Evolutionary conservation across 2,113 vertebrate genomes (phyloP), one percentile per base, ranked within the genome.

Genomic region (Cololabis saira): DNA sequence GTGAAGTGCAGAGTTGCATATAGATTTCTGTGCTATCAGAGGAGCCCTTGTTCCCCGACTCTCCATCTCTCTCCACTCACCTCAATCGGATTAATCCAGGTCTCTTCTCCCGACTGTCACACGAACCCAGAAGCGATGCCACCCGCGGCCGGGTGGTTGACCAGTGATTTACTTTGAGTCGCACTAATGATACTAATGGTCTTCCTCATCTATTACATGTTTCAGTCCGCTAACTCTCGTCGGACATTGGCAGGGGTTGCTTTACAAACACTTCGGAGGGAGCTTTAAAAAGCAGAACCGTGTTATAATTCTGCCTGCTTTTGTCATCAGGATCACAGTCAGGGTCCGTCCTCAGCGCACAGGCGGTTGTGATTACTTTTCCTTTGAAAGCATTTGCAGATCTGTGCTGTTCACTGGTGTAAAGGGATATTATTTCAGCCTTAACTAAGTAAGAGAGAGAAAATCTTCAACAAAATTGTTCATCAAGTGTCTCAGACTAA

Each of bases 1-100:
- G 73, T 59, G 83, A 88, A 82, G 89, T 85, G 84, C 82, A 81
- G 83, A 76, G 85, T 77, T 84, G 87, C 87, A 89, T 91, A 74
- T 91, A 83, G 86, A 90, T 89, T 75, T 69, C 80, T 54, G 48
- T 42, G 82, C 81, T 70, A 79, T 91, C 85, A 88, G 84, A 85
- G 78, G 74, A 61, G 56, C 52, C 85, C 84, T 87, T 90, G 88
- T 89, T 86, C 81, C 76, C 73, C 52, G 22, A 12, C 69, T 80
- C 69, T 74, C 59, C n/a, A 57, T 51, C 71, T 81, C 78, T 73
- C 71, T 59, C 56, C 45, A 18, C 27, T 33, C 49, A 69, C 66
- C 75, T 80, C 78, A 17, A 54, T 64, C 14, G 22, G 59, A 64
- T 78, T 78, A 64, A 70, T 66, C 59, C n/a, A 5, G 69, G 71